A percentile compares a stretch with the other conserved stretches of the same genome.
Evolutionary conservation across 2,113 vertebrate species (phyloP).

Genomic region (Ptychochromis oligacanthus): DNA sequence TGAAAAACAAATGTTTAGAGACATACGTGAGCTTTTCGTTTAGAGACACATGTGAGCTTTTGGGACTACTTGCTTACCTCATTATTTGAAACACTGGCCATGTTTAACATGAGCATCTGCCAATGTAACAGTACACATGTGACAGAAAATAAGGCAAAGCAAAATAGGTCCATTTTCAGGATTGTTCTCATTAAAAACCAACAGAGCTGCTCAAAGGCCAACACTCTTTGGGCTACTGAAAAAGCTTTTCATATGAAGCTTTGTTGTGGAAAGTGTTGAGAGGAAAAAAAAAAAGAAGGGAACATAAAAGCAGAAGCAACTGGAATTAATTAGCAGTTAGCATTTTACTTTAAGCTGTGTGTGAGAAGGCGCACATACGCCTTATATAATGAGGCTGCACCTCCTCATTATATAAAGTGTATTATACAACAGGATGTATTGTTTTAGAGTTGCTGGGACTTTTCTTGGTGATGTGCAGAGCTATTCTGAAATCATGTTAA

Average conservation of each 20-base stretch:
- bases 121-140: background rate
- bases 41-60: no score
- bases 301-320: constrained; percentile 4
- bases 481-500: background rate
- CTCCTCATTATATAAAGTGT: constrained; percentile 1
- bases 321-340: constrained; percentile 1
- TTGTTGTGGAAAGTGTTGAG: background rate
- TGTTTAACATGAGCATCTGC: background rate
- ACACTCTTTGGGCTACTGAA: background rate
- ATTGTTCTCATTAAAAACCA: background rate
- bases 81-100: background rate
- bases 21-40: no score
- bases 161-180: background rate
- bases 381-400: background rate
- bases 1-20: background rate
- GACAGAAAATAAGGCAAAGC: background rate
- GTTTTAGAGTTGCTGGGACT: background rate
- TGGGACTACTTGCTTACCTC: background rate
- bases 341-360: background rate
- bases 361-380: background rate
- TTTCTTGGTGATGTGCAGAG: background rate
- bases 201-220: background rate
- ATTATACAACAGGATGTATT: background rate
- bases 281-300: constrained; percentile 8
- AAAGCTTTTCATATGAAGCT: background rate